Evolutionary conservation across 2,797 vertebrate species (phyloP), one percentile per base, ranked within the genome.

Genomic region (Allobates femoralis): DNA sequence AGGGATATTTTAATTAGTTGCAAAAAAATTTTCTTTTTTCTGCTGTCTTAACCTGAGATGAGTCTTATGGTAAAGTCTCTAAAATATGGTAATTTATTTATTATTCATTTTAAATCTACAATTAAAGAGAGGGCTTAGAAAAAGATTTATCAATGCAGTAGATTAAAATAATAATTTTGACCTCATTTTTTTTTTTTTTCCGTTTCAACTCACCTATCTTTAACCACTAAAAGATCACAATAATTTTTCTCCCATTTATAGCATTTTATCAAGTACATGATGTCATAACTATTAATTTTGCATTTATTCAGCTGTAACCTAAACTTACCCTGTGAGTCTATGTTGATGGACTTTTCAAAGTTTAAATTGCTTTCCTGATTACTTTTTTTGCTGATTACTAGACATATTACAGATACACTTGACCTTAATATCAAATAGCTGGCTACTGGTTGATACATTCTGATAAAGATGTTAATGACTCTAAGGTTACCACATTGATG

Each of bases 281-380:
- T 53, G 50, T 53, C 79, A 81, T 53, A 69, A 69, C 62, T 60
- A 80, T 73, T 73, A 56, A 37, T 73, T 67, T 58, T 73, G 50
- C 26, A 84, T 74, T 84, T 75, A 84, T 75, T 32, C 69, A 84
- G n/a, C 71, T 75, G 19, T 74, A 83, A 41, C 26, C 55, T n/a
- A 46, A 66, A 53, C 73, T 66, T 77, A 66, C 58, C 30, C 58
- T 66, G 23, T 41, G 56, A 77, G 41, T 76, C 19, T 58, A 84
- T 77, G 73, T 77, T 66, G 58, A 84, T 84, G 82, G 50, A 50
- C 83, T 84, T 77, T 81, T 50, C 58, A 77, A 84, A 77, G 83
- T 84, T 84, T 84, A 77, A 84, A 84, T 77, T 77, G 73, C 56
- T 84, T 76, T 84, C 18, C 83, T 77, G 73, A 84, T 84, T 77